Conservation (phyloP, 2,888 invertebrate species). For the Deladenus siricidicola region DNA sequence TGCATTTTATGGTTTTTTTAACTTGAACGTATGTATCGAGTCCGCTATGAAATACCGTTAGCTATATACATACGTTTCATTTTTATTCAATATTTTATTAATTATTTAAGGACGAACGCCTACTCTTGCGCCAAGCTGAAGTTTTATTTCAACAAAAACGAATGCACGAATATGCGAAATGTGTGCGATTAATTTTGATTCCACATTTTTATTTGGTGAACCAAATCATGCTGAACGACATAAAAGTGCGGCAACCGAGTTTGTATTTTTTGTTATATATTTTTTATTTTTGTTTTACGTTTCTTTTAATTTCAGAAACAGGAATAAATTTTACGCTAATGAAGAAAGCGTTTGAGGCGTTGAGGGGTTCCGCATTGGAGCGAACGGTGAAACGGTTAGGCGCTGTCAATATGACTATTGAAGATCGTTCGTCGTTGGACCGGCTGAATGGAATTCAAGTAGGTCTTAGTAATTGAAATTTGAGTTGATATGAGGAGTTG, state of each 20-base stretch:
- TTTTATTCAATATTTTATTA: conserved; percentile 5
- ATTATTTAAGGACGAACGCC: conserved; percentile 41
- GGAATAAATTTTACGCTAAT: conserved; percentile 30
- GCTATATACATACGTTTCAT: no score
- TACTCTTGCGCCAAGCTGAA: conserved; percentile 45
- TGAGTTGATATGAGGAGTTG: no score
- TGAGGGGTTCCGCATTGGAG: conserved; percentile 22
- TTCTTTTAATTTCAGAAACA: conserved; percentile 10
- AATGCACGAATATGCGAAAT: conserved; percentile 37
- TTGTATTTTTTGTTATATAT: no score
- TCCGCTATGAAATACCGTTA: neutral
- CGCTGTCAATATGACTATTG: conserved; percentile 18
- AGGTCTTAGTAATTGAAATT: no score
- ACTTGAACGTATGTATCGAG: no score
- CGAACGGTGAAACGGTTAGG: conserved; percentile 34
- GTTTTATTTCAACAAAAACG: conserved; percentile 38
- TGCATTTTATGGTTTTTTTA: neutral
- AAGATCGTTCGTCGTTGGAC: conserved; percentile 12
- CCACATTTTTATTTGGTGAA: conserved; percentile 46
- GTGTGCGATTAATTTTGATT: conserved; percentile 40
- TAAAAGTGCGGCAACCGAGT: no score
- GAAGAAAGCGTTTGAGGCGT: conserved; percentile 29
- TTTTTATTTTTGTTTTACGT: neutral
- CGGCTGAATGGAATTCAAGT: conserved; percentile 16
- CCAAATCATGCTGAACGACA: neutral